phyloP scores from a whole-genome alignment of 2,113 vertebrate species.

The Anser cygnoides region DNA sequence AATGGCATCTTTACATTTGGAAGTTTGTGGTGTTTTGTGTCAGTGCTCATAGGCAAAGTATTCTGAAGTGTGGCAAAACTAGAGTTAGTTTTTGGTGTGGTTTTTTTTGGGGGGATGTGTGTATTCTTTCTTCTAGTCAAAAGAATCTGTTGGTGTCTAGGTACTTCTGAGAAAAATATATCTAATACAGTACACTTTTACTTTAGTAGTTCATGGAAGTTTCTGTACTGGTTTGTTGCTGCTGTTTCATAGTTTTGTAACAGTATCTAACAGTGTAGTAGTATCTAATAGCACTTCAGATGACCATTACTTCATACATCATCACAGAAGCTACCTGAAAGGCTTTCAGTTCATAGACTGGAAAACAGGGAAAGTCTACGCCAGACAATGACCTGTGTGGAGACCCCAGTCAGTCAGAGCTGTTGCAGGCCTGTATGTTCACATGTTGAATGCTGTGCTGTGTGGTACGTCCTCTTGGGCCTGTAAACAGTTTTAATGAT shows the following conservation, averaged over 20 bases:
- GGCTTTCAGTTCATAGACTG: accelerated
- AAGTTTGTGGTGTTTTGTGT: neutral
- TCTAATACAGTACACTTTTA: neutral
- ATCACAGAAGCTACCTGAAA: neutral
- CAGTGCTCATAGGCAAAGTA: neutral
- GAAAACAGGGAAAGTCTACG: neutral
- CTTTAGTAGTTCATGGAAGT: neutral
- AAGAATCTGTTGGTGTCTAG: neutral
- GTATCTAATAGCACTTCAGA: neutral
- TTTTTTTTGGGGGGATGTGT: neutral
- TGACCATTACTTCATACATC: neutral
- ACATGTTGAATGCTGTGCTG: neutral
- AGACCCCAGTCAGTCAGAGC: neutral
- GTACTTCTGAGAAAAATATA: neutral
- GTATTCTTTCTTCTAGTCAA: neutral
- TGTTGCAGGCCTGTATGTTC: neutral
- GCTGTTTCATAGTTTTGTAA: neutral
- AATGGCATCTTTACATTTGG: neutral
- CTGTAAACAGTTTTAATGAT: neutral
- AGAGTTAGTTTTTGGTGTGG: neutral
- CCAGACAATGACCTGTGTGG: neutral
- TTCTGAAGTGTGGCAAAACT: neutral
- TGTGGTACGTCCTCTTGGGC: neutral
- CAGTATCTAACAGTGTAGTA: neutral
- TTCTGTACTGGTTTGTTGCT: neutral